Conservation (phyloP, 2,888 invertebrate genomes). For the Hypselothyrea guttata region DNA sequence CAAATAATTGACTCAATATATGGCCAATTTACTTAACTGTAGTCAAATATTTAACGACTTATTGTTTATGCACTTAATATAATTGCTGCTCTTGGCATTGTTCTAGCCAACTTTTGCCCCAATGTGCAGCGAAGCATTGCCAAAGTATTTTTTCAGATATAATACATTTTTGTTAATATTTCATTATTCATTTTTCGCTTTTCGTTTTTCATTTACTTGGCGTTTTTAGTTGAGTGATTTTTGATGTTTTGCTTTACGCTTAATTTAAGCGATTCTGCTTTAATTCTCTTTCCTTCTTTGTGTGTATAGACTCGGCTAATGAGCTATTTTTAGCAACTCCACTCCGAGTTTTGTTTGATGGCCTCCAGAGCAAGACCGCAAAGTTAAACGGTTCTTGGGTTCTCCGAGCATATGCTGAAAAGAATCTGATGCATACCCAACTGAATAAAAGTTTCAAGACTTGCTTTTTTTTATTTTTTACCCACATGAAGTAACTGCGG, state of each 20-base stretch:
- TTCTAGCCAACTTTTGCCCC: slow-evolving; percentile 49
- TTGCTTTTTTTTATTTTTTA: not conserved
- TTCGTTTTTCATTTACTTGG: slow-evolving; percentile 51
- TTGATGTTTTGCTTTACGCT: slow-evolving; percentile 59
- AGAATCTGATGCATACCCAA: not conserved
- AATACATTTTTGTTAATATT: slow-evolving; percentile 10
- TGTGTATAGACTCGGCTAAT: slow-evolving; percentile 1
- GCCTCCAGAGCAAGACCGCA: slow-evolving; percentile 12
- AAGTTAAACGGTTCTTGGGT: slow-evolving; percentile 41
- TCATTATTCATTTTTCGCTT: slow-evolving; percentile 52
- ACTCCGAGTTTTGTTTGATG: slow-evolving; percentile 3
- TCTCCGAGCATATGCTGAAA: not conserved
- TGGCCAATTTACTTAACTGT: slow-evolving; percentile 28
- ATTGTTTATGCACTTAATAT: slow-evolving; percentile 2
- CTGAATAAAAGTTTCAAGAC: not conserved
- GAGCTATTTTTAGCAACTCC: slow-evolving; percentile 17
- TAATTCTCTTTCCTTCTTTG: not conserved
- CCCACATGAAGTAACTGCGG: too few relatives aligned
- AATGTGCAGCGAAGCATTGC: slow-evolving; percentile 42
- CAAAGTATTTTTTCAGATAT: not conserved
- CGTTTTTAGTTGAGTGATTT: slow-evolving; percentile 72
- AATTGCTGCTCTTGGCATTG: slow-evolving; percentile 20
- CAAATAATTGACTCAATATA: slow-evolving; percentile 6
- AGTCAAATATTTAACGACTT: not conserved
- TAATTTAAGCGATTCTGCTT: slow-evolving; percentile 54